phyloP scores from a whole-genome alignment of 2,113 vertebrate genomes.

The Mormyrus iriodes region DNA sequence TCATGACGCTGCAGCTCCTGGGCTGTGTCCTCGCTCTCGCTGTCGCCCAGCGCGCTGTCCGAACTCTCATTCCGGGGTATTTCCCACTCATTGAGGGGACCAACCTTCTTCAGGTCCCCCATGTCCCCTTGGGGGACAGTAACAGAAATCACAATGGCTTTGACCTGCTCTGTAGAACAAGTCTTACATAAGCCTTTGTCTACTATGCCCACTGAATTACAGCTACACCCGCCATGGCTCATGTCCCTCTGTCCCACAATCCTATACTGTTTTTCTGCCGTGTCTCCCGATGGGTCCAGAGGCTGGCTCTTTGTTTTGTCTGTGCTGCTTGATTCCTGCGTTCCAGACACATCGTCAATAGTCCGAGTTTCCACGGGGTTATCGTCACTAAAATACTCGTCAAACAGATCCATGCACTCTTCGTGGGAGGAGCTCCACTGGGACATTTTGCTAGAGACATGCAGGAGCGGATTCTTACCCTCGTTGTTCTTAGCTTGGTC shows the following conservation, averaged over 20 bases:
- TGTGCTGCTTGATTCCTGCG: constrained; percentile 15
- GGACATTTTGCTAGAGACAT: constrained; percentile 58
- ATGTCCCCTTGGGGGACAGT: constrained; percentile 67
- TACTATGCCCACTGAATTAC: constrained; percentile 38
- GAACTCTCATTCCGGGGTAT: constrained; percentile 98
- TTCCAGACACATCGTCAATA: constrained; percentile 69
- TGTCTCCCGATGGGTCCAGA: constrained; percentile 28
- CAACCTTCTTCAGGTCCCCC: constrained; percentile 67
- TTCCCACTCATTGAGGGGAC: constrained; percentile 79
- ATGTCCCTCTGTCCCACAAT: not conserved
- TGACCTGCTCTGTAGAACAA: constrained; percentile 76
- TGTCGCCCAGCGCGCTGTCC: constrained; percentile 94
- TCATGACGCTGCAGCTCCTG: constrained; percentile 61
- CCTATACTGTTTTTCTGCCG: not conserved
- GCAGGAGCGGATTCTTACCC: constrained; percentile 57
- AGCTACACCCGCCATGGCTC: constrained; percentile 37
- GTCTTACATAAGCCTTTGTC: constrained; percentile 62
- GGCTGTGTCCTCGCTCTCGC: constrained; percentile 83
- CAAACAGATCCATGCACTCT: constrained; percentile 74
- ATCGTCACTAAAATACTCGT: constrained; percentile 79
- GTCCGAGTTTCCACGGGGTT: constrained; percentile 75
- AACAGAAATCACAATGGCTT: constrained; percentile 68
- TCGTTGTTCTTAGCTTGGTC: constrained; percentile 74
- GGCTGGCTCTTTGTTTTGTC: constrained; percentile 33
- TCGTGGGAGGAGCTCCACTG: constrained; percentile 61